These are phyloP conservation scores for Muricea muricata DNA, from an alignment of 92 coral and sea anemone species.

Conservation along the genomic window DNA sequence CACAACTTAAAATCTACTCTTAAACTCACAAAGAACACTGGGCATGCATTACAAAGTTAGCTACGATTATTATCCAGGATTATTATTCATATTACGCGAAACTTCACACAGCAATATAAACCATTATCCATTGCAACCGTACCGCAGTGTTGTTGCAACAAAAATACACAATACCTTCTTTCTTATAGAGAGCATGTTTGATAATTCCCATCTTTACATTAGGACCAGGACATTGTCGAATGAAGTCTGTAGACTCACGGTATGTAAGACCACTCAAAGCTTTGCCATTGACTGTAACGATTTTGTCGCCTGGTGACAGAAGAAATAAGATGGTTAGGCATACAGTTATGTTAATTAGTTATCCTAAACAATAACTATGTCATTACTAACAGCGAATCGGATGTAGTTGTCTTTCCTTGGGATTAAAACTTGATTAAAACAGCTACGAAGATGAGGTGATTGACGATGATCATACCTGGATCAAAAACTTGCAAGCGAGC, in stretches of 20 bases:
- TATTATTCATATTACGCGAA: neutral
- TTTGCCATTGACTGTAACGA: slow-evolving; percentile 32
- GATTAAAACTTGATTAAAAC: neutral
- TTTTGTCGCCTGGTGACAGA: slow-evolving; percentile 26
- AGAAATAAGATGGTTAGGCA: neutral
- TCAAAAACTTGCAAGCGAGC: slow-evolving; percentile 36
- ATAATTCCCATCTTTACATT: slow-evolving; percentile 49
- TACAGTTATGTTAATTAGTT: too few species aligned
- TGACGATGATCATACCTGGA: slow-evolving; percentile 11
- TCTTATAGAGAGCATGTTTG: slow-evolving; percentile 33
- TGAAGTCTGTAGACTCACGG: slow-evolving; percentile 38
- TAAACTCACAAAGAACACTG: too few species aligned
- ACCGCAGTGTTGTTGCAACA: too few species aligned
- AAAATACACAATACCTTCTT: slow-evolving; percentile 37
- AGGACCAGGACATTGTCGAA: slow-evolving; percentile 40
- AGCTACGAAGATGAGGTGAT: too few species aligned
- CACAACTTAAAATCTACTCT: too few species aligned
- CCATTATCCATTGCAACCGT: neutral
- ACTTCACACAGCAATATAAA: neutral
- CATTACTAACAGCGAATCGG: too few species aligned
- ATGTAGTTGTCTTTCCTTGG: neutral
- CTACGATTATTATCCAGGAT: too few species aligned
- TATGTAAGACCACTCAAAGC: slow-evolving; percentile 42
- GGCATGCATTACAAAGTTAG: too few species aligned
- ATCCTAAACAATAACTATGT: too few species aligned